Base-by-base conservation (phyloP, 2,113 vertebrate genomes). In the Clarias gariepinus region DNA sequence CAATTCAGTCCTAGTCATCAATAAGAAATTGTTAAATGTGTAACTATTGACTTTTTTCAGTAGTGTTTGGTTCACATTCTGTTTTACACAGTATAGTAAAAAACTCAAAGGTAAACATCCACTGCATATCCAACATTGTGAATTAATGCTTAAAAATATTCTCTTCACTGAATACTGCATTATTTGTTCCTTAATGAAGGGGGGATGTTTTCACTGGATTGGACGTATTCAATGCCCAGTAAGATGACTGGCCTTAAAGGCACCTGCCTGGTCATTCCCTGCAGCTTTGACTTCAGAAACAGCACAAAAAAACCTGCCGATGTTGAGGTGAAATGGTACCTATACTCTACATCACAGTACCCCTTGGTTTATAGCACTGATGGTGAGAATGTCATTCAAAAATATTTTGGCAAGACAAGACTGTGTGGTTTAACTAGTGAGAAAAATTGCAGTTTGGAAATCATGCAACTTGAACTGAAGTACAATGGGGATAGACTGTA, bases 261-360 rank as follows among this genome's bases (percentile, higher is more conserved):
- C 23, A 82, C 86, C 21, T 87, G 86, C 58, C n/a, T 87, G 3
- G 69, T 87, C 80, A 87, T 87, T 76, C 86, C 86, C 13, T 87
- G 86, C n/a, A 87, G 28, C 55, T 94, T 93, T 81, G 85, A 81
- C 16, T 93, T 92, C 82, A 87, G 8, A 41, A 47, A 47, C 41
- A 47, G 41, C 41, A 52, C 1, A 7, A 23, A 81, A 19, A 79
- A 69, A 23, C 91, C 89, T 16, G 57, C 3, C 47, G 82, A 36
- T 7, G 41, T 77, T 61, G 28, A 6, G n/a, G 80, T 87, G 11
- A 87, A 66, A 83, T 82, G 86, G 86, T 87, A 83, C 9, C 66
- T 64, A n/a, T 64, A 55, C 69, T 82, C 80, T 4, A n/a, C 10
- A 30, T 28, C 25, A 76, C 0, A 25, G 15, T 66, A 55, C 23